Percentiles rank a stretch among this genome's conserved stretches.
phyloP scores from a whole-genome alignment of 2,888 invertebrate species.

The Bellardia pandia region DNA sequence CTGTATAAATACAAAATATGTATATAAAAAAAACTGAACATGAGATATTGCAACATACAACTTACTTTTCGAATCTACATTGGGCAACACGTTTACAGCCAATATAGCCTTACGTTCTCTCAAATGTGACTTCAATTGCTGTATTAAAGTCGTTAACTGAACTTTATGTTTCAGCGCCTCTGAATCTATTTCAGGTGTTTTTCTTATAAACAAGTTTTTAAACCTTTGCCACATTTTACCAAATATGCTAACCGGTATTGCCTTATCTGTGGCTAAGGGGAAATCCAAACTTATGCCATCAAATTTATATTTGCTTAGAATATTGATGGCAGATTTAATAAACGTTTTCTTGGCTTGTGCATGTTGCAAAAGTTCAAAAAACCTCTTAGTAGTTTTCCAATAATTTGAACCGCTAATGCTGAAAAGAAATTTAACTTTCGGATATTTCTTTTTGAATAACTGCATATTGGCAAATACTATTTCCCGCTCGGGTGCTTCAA shows the following conservation, averaged over 20 bases:
- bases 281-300: constrained; percentile 94
- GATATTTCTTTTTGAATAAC: constrained; percentile 88
- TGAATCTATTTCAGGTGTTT: constrained; percentile 89
- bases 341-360: constrained; percentile 89
- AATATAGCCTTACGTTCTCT: constrained; percentile 88
- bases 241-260: constrained; percentile 88
- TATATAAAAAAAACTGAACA: no score
- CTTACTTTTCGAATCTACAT: constrained; percentile 90
- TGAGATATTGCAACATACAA: constrained; percentile 25
- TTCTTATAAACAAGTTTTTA: constrained; percentile 88
- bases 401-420: constrained; percentile 92
- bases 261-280: constrained; percentile 91
- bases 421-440: constrained; percentile 89
- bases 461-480: constrained; percentile 90
- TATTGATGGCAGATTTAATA: constrained; percentile 88
- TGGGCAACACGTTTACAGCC: constrained; percentile 89
- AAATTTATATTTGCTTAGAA: constrained; percentile 91
- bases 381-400: constrained; percentile 87
- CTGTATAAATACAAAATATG: constrained; percentile 82
- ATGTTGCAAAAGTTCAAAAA: constrained; percentile 88
- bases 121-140: constrained; percentile 89
- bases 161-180: constrained; percentile 91
- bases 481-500: constrained; percentile 89
- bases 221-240: constrained; percentile 89
- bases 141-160: constrained; percentile 90